Percentiles rank a stretch among this genome's conserved stretches.
These are phyloP conservation scores for Willowsia nigromaculata DNA, from an alignment of 2,888 invertebrate genomes.

Conservation along the genomic window DNA sequence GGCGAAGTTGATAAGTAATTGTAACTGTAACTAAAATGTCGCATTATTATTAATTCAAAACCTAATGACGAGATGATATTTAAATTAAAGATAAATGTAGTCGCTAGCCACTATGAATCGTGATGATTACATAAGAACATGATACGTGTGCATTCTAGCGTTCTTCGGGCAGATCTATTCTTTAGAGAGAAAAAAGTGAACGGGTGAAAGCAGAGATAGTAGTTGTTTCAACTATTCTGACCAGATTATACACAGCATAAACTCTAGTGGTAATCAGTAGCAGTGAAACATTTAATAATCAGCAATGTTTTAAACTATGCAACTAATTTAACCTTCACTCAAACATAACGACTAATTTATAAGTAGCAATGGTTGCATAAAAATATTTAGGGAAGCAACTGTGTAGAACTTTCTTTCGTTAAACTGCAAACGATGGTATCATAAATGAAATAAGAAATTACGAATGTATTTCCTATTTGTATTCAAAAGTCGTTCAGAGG, in stretches of 20 bases:
- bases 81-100: not conserved
- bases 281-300: not conserved
- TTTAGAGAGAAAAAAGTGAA: not conserved
- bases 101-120: not conserved
- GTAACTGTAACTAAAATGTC: too few relatives aligned
- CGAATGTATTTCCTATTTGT: not conserved
- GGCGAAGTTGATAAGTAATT: too few relatives aligned
- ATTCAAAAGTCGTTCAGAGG: slow-evolving; percentile 19
- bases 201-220: not conserved
- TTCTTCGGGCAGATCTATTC: too few relatives aligned
- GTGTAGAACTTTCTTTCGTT: not conserved
- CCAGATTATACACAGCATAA: not conserved
- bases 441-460: not conserved
- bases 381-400: not conserved
- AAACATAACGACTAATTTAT: not conserved
- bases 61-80: not conserved
- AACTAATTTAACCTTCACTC: not conserved
- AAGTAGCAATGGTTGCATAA: not conserved
- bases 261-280: not conserved
- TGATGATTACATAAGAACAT: not conserved
- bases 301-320: not conserved
- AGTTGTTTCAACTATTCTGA: not conserved
- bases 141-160: too few relatives aligned
- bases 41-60: not conserved
- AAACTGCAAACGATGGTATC: not conserved